Conservation (phyloP, 2,888 invertebrate species). For the Acronicta psi region DNA sequence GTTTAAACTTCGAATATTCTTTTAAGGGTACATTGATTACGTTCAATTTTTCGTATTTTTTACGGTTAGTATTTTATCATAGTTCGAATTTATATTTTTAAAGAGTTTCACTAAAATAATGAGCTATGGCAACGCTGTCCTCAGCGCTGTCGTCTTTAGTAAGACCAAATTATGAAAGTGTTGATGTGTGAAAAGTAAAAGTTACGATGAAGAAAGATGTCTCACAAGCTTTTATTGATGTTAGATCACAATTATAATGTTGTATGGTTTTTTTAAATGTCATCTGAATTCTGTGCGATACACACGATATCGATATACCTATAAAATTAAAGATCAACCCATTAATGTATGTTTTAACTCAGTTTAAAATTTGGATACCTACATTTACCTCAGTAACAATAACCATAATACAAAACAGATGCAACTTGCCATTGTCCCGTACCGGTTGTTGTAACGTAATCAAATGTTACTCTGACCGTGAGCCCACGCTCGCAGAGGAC, state of each 20-base stretch:
- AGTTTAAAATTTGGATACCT: background rate
- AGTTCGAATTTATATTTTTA: too few relatives aligned
- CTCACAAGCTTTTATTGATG: background rate
- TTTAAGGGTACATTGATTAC: too few relatives aligned
- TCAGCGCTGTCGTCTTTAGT: background rate
- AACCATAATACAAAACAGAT: slow-evolving; percentile 24
- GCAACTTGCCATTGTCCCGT: slow-evolving; percentile 25
- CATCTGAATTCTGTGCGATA: too few relatives aligned
- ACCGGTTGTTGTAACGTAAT: slow-evolving; percentile 42
- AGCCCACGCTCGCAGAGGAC: slow-evolving; percentile 63
- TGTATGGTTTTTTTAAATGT: background rate
- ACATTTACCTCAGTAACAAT: slow-evolving; percentile 20
- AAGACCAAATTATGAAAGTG: background rate
- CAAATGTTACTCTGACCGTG: slow-evolving; percentile 63
- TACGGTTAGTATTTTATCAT: too few relatives aligned
- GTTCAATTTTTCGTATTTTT: too few relatives aligned
- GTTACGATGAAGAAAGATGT: background rate
- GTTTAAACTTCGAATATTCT: too few relatives aligned
- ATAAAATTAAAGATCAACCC: too few relatives aligned
- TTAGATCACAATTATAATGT: background rate
- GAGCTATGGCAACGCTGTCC: background rate
- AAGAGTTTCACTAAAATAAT: too few relatives aligned
- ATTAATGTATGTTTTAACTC: too few relatives aligned
- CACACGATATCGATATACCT: too few relatives aligned
- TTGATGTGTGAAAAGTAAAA: background rate